Percentiles rank a stretch among this genome's conserved stretches.
Conservation (phyloP, 2,797 vertebrate species). For the Macropodus opercularis region DNA sequence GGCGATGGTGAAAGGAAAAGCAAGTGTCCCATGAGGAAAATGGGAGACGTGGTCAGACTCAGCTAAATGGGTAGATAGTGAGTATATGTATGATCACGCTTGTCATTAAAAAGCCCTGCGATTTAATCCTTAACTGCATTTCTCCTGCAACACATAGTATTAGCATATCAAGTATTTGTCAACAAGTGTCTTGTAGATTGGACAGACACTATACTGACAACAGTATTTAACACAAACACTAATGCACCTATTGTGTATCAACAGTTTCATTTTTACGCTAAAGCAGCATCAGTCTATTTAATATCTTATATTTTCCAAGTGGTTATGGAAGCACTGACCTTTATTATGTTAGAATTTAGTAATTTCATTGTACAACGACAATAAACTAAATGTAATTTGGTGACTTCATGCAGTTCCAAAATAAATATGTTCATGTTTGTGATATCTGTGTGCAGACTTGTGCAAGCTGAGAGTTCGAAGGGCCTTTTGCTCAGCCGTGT, state of each 20-base stretch:
- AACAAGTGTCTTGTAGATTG: not conserved
- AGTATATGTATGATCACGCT: not conserved
- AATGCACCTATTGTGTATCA: not conserved
- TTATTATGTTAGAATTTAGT: constrained; percentile 5
- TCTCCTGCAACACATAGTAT: not conserved
- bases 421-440: constrained; percentile 31
- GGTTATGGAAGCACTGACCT: not conserved
- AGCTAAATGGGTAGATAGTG: too few species aligned
- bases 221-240: not conserved
- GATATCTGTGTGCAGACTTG: not conserved
- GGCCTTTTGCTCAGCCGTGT: constrained; percentile 13
- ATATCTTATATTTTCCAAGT: constrained; percentile 4
- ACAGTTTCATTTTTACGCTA: not conserved
- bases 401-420: constrained; percentile 2
- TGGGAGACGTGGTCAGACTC: constrained; percentile 4
- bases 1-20: constrained; percentile 29
- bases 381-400: not conserved
- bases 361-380: constrained; percentile 20
- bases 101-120: not conserved
- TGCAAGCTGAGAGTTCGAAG: not conserved
- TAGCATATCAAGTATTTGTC: not conserved
- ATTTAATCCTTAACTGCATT: not conserved
- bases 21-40: constrained; percentile 29
- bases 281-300: not conserved
- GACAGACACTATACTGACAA: not conserved